These are phyloP conservation scores for Arctia plantaginis DNA, from an alignment of 2,888 invertebrate genomes.

Conservation along the genomic window DNA sequence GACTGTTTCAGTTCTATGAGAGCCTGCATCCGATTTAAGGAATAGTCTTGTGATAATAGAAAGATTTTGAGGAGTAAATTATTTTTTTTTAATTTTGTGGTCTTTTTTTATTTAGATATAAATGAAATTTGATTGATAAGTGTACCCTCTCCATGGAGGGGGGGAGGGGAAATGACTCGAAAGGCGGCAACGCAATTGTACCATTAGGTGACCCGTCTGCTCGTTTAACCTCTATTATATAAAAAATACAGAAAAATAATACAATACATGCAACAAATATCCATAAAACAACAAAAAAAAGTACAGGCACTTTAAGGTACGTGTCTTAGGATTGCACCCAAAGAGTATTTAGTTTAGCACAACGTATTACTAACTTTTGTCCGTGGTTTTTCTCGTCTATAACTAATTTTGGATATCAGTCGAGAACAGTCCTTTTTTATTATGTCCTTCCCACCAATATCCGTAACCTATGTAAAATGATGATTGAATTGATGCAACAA, in stretches of 20 bases:
- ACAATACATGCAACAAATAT: no score
- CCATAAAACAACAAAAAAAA: no score
- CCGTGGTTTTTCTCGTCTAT: no score
- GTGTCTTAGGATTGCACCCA: background rate
- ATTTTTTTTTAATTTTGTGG: background rate
- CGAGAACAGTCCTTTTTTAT: no score
- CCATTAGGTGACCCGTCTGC: background rate
- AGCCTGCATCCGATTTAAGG: slow-evolving; percentile 36
- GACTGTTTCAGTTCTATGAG: slow-evolving; percentile 42
- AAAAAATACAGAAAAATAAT: no score
- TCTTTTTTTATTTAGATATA: no score
- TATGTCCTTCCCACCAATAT: background rate
- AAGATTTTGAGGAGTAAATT: background rate
- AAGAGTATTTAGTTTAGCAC: background rate
- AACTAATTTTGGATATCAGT: no score
- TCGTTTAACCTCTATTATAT: background rate
- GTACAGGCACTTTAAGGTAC: no score
- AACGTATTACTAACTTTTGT: no score
- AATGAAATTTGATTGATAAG: background rate
- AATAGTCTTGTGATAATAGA: slow-evolving; percentile 19
- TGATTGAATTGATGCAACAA: background rate
- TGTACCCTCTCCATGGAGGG: background rate
- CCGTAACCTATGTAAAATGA: no score
- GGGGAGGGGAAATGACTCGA: background rate
- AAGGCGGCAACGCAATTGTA: background rate